Evolutionary conservation across 2,888 invertebrate genomes (phyloP).

Genomic region (Creontiades dilutus): DNA sequence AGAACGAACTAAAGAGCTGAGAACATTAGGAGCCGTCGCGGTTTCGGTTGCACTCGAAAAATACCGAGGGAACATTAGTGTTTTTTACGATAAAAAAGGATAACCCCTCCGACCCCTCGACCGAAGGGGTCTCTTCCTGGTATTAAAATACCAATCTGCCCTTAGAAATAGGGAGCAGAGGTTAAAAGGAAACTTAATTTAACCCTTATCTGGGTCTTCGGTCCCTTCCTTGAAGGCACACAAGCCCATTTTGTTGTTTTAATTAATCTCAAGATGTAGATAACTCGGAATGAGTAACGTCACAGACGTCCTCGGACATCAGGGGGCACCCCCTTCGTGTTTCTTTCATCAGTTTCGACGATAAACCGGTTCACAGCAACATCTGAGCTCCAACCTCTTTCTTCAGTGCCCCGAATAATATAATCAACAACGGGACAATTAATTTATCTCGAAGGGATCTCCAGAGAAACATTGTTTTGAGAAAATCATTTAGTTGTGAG

Average conservation of each 20-base stretch:
- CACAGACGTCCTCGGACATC: slow-evolving; percentile 50
- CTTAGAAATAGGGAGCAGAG: slow-evolving; percentile 20
- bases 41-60: slow-evolving; percentile 44
- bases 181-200: slow-evolving; percentile 69
- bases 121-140: neutral
- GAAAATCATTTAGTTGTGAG: neutral
- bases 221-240: slow-evolving; percentile 38
- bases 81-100: slow-evolving; percentile 45
- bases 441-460: slow-evolving; percentile 3
- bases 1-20: neutral
- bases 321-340: neutral
- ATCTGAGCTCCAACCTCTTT: neutral
- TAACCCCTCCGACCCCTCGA: slow-evolving; percentile 24
- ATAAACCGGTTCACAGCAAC: slow-evolving; percentile 4
- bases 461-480: neutral
- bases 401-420: neutral
- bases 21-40: neutral
- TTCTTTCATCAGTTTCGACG: slow-evolving; percentile 27
- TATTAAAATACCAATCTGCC: slow-evolving; percentile 64
- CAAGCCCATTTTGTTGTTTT: slow-evolving; percentile 67
- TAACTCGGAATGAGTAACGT: slow-evolving; percentile 56
- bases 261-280: slow-evolving; percentile 71
- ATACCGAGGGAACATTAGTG: slow-evolving; percentile 32
- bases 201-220: slow-evolving; percentile 57
- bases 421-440: slow-evolving; percentile 14